Conservation (phyloP, 2,113 vertebrate species). For the Prunella himalayana region DNA sequence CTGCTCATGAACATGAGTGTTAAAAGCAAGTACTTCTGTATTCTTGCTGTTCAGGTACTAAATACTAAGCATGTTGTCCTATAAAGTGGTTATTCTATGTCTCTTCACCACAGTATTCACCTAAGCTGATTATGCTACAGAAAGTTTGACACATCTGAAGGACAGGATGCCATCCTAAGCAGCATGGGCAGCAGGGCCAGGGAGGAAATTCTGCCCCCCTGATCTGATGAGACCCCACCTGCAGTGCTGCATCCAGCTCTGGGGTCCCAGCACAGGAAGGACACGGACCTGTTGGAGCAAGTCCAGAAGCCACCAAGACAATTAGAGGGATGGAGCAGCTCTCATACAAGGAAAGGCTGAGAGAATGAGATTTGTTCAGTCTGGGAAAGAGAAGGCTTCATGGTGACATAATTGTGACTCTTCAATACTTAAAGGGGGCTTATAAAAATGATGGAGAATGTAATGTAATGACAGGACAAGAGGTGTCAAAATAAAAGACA, state of each 20-base stretch:
- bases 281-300: accelerated
- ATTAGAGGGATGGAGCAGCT: background rate
- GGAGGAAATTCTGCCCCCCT: background rate
- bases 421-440: background rate
- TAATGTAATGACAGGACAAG: background rate
- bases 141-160: background rate
- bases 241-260: background rate
- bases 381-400: background rate
- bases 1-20: background rate
- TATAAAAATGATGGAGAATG: background rate
- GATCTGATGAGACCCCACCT: background rate
- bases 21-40: background rate
- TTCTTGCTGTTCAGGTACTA: background rate
- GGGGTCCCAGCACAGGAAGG: background rate
- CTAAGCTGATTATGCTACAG: accelerated
- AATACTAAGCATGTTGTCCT: background rate
- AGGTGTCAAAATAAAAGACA: background rate
- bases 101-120: background rate
- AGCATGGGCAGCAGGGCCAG: accelerated
- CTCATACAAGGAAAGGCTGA: background rate
- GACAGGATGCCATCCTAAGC: background rate
- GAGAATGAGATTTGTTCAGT: background rate
- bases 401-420: background rate
- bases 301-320: background rate
- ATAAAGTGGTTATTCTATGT: background rate